Conservation (phyloP, 2,888 invertebrate genomes). For the Trichogramma dendrolimi region DNA sequence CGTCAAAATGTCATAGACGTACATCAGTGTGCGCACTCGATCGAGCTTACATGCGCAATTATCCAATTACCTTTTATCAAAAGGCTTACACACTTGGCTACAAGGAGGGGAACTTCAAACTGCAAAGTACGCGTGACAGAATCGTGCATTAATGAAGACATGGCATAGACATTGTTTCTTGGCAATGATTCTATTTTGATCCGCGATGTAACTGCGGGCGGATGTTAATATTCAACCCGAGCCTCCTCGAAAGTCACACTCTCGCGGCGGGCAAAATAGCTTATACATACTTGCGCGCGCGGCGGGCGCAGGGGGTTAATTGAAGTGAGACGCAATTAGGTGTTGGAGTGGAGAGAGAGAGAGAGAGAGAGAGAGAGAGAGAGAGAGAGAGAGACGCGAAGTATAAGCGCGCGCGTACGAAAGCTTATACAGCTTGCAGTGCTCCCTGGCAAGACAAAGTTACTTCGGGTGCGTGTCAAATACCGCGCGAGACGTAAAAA, state of each 20-base stretch:
- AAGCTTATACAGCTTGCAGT: neutral
- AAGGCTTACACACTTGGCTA: neutral
- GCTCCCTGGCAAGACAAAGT: conserved; percentile 13
- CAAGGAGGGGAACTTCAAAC: neutral
- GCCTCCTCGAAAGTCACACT: no score
- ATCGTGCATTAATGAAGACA: conserved; percentile 9
- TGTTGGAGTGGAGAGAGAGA: neutral
- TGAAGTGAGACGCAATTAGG: no score
- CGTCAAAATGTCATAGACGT: no score
- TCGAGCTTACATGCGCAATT: no score
- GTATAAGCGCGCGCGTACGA: neutral
- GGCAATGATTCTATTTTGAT: neutral
- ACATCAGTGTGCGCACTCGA: no score
- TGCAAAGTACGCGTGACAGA: neutral
- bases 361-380: no score
- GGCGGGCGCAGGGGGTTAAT: no score
- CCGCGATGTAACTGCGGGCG: neutral
- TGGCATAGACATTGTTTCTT: conserved; percentile 14
- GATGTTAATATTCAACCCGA: neutral
- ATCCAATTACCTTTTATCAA: no score
- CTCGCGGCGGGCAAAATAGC: no score
- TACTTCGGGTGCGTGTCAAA: conserved; percentile 23
- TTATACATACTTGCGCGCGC: no score
- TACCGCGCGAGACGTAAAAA: conserved; percentile 24
- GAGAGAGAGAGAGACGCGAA: neutral